A percentile compares a stretch with the other conserved stretches of the same genome.
Evolutionary conservation across 2,797 vertebrate species (phyloP).

Genomic region (Glyptemys insculpta): DNA sequence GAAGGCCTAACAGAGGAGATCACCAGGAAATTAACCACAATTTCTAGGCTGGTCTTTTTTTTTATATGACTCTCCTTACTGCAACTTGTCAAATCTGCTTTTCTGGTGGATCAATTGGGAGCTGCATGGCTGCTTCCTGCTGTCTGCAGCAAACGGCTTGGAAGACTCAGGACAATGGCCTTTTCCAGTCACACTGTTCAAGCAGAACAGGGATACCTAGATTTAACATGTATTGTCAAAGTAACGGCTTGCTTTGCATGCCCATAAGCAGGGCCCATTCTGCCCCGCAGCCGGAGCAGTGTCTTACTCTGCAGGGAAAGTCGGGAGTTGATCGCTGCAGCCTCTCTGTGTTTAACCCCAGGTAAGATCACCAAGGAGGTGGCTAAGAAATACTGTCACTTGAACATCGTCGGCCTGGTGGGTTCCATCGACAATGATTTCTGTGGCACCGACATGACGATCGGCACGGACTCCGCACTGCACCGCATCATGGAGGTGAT

Average conservation of each 20-base stretch:
- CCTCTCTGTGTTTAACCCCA: conserved; percentile 31
- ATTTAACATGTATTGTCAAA: not conserved
- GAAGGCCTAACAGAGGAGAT: not conserved
- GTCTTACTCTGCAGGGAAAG: not conserved
- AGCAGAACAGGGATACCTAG: not conserved
- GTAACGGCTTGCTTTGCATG: not conserved
- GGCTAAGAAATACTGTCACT: conserved; percentile 83
- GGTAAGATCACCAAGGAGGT: conserved; percentile 89
- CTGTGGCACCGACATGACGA: conserved; percentile 98
- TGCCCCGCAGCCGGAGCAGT: not conserved
- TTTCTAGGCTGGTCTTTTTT: not conserved
- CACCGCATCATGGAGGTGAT: conserved; percentile 96
- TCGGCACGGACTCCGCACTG: conserved; percentile 93
- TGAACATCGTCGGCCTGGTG: conserved; percentile 95
- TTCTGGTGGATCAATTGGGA: not conserved
- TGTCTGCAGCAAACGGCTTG: not conserved
- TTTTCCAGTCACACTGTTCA: not conserved
- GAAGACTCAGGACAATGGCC: not conserved
- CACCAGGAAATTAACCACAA: not conserved
- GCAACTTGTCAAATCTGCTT: not conserved
- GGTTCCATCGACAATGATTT: conserved; percentile 98
- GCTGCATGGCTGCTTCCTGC: not conserved
- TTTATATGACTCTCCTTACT: not conserved
- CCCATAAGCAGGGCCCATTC: not conserved
- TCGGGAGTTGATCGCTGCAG: accelerated